Conservation (phyloP, 2,888 invertebrate genomes). For the Lasius fuliginosus region DNA sequence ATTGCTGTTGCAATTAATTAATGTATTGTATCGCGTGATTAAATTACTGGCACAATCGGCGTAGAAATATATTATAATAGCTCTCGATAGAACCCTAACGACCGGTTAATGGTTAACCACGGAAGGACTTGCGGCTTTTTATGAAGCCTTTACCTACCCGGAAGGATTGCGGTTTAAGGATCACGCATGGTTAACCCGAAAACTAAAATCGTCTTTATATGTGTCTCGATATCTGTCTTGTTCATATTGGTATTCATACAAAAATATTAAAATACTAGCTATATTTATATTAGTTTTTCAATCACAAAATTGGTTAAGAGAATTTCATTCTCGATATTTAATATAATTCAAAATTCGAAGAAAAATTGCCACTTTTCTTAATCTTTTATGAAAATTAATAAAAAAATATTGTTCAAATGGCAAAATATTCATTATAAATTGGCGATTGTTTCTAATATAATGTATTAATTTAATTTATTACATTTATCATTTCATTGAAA, state of each 20-base stretch:
- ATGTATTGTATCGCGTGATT: constrained; percentile 6
- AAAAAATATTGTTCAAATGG: background rate
- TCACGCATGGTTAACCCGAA: constrained; percentile 60
- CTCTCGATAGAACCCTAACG: constrained; percentile 59
- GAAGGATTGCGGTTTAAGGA: constrained; percentile 70
- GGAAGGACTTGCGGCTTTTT: constrained; percentile 76
- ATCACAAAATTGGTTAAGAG: background rate
- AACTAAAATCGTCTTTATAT: constrained; percentile 3
- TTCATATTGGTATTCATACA: background rate
- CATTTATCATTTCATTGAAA: background rate
- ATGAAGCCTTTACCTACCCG: constrained; percentile 63
- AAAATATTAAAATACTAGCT: background rate
- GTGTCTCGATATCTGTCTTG: background rate
- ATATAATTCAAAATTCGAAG: background rate
- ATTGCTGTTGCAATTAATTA: constrained; percentile 20
- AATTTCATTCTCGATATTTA: background rate
- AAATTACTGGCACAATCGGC: constrained; percentile 27
- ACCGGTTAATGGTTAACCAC: constrained; percentile 68
- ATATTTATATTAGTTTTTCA: background rate
- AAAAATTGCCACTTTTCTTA: background rate
- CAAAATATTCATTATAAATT: background rate
- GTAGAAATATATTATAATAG: constrained; percentile 3
- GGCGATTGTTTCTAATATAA: background rate
- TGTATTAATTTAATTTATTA: background rate
- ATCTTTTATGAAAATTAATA: background rate